phyloP scores from a whole-genome alignment of 2,797 vertebrate species.

The Syngnathus acus region DNA sequence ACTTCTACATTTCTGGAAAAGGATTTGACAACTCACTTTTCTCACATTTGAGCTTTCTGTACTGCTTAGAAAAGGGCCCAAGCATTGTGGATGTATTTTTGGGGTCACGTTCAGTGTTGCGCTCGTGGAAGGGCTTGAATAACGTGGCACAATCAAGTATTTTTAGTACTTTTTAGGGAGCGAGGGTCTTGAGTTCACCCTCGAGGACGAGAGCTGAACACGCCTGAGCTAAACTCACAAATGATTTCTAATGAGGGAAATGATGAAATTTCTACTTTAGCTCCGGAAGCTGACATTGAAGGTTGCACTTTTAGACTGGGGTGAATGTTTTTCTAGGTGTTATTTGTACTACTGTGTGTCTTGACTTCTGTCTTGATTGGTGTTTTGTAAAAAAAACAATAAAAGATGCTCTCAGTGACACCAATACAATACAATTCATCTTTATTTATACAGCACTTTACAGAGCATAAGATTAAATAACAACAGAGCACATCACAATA shows the following conservation, averaged over 20 bases:
- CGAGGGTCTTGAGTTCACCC: neutral
- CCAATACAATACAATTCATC: neutral
- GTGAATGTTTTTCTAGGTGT: constrained; percentile 9
- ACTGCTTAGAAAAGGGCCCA: neutral
- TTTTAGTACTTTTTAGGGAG: neutral
- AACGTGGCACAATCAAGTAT: neutral
- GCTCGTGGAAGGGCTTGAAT: neutral
- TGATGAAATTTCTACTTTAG: constrained; percentile 15
- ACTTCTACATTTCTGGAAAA: too few species aligned
- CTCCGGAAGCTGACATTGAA: constrained; percentile 31
- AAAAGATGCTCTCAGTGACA: constrained; percentile 8
- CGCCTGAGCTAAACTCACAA: neutral
- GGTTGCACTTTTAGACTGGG: constrained; percentile 23
- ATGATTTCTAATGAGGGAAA: constrained; percentile 4
- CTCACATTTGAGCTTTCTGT: neutral
- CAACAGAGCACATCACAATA: too few species aligned
- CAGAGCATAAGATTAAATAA: too few species aligned
- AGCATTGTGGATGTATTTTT: neutral
- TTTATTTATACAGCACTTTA: too few species aligned
- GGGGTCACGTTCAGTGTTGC: neutral
- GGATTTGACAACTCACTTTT: neutral
- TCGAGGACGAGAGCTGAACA: too few species aligned
- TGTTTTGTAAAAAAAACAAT: constrained; percentile 38
- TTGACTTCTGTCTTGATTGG: neutral
- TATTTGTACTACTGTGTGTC: constrained; percentile 27